Conservation (phyloP, 2,797 vertebrate species). For the Crenichthys baileyi region DNA sequence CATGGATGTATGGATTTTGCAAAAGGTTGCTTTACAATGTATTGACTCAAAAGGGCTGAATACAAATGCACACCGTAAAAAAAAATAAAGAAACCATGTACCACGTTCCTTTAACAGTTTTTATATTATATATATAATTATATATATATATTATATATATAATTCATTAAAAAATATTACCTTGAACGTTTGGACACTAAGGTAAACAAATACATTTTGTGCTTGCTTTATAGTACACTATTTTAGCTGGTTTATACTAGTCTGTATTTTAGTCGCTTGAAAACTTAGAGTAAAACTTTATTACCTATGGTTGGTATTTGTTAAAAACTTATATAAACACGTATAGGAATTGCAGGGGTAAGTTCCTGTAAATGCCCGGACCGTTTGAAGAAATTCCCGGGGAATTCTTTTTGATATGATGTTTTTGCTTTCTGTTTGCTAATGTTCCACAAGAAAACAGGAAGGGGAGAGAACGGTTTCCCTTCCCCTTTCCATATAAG, state of each 20-base stretch:
- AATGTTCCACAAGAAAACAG: background rate
- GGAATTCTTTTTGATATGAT: background rate
- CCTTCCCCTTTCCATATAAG: constrained; percentile 29
- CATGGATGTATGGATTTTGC: too few relatives aligned
- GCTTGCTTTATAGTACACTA: too few relatives aligned
- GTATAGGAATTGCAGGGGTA: background rate
- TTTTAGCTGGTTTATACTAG: background rate
- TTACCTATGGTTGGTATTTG: background rate
- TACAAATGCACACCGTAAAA: background rate
- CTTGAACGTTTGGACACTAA: background rate
- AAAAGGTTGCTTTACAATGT: too few relatives aligned
- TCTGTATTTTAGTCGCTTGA: background rate
- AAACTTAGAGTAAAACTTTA: background rate
- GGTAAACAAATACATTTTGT: background rate
- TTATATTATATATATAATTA: too few relatives aligned
- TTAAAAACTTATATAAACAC: background rate
- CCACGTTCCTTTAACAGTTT: background rate
- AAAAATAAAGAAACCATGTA: background rate
- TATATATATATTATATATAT: too few relatives aligned
- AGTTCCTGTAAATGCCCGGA: background rate
- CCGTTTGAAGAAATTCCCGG: constrained; percentile 11
- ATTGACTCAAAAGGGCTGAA: background rate
- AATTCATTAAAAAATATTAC: background rate
- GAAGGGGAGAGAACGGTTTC: background rate
- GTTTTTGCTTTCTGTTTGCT: constrained; percentile 59